Percentiles rank a stretch among this genome's conserved stretches.
These are phyloP conservation scores for Rhyacichthys aspro DNA, from an alignment of 2,797 vertebrate species.

Conservation along the genomic window DNA sequence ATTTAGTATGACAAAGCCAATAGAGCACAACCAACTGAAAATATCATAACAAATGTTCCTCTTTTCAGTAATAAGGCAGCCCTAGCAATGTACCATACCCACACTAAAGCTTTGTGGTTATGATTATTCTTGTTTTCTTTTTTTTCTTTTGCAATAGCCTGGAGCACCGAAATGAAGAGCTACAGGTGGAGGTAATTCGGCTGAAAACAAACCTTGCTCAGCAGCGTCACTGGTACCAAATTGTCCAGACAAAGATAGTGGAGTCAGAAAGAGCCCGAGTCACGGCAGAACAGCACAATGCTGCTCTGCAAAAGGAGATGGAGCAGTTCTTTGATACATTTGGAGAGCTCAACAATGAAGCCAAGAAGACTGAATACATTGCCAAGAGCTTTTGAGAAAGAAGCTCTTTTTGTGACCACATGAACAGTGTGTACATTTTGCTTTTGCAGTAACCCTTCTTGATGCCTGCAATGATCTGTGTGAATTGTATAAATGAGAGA, in stretches of 20 bases:
- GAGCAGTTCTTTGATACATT: constrained; percentile 83
- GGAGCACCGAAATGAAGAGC: constrained; percentile 76
- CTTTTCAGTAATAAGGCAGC: too few species aligned
- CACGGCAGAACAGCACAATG: constrained; percentile 74
- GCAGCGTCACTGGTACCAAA: constrained; percentile 73
- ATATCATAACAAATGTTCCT: background rate
- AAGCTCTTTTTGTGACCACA: constrained; percentile 5
- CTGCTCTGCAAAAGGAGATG: constrained; percentile 78
- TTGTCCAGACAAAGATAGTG: constrained; percentile 67
- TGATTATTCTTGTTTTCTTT: background rate
- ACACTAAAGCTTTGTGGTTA: too few species aligned
- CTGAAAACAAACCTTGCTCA: constrained; percentile 74
- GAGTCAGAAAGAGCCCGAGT: constrained; percentile 71
- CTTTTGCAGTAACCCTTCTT: background rate
- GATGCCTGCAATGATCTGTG: background rate
- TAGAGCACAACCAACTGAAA: too few species aligned
- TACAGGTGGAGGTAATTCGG: constrained; percentile 70
- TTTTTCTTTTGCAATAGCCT: constrained; percentile 59
- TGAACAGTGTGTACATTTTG: constrained; percentile 8
- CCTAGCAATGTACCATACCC: too few species aligned
- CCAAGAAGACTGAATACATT: constrained; percentile 79
- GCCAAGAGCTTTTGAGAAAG: constrained; percentile 78
- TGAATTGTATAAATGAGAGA: constrained; percentile 17
- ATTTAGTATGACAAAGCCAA: constrained; percentile 5
- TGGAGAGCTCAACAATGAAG: constrained; percentile 79